A percentile compares a stretch with the other conserved stretches of the same genome.
phyloP scores from a whole-genome alignment of 92 coral and sea anemone species.

The Umimayanthus kanabou region DNA sequence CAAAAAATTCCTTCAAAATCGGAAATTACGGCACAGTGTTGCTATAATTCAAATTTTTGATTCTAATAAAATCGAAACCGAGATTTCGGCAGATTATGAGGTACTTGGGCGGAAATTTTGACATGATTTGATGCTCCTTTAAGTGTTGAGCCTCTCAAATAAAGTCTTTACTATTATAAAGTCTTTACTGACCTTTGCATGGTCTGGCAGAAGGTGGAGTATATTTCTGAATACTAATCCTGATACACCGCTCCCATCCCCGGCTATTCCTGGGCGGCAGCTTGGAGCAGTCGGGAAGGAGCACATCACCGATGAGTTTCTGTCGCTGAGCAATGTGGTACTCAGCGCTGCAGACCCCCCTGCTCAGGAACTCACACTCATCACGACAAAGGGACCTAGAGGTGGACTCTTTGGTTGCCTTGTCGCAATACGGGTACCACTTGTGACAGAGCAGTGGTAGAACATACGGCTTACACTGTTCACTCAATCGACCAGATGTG shows the following conservation, averaged over 20 bases:
- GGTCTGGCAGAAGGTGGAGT: conserved; percentile 40
- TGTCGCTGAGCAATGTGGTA: conserved; percentile 44
- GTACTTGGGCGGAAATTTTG: no score
- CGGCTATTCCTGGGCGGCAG: conserved; percentile 59
- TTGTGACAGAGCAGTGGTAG: conserved; percentile 83
- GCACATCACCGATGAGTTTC: conserved; percentile 42
- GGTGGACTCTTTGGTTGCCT: conserved; percentile 48
- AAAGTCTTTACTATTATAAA: no score
- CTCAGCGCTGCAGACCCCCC: conserved; percentile 69
- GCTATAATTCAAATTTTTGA: no score
- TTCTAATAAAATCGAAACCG: no score
- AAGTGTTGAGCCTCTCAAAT: no score
- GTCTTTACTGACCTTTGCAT: conserved; percentile 53
- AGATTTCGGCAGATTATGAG: no score
- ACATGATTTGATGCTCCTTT: no score
- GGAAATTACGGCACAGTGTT: no score
- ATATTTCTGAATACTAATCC: conserved; percentile 42
- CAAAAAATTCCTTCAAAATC: no score
- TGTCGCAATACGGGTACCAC: conserved; percentile 80
- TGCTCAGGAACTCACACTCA: conserved; percentile 74
- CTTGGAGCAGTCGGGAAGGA: conserved; percentile 76
- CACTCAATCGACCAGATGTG: conserved; percentile 49
- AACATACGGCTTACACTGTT: conserved; percentile 72
- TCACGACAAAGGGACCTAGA: conserved; percentile 77
- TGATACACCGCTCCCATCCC: conserved; percentile 75